Base-by-base conservation (phyloP, 2,888 invertebrate species). In the Macaria notata region DNA sequence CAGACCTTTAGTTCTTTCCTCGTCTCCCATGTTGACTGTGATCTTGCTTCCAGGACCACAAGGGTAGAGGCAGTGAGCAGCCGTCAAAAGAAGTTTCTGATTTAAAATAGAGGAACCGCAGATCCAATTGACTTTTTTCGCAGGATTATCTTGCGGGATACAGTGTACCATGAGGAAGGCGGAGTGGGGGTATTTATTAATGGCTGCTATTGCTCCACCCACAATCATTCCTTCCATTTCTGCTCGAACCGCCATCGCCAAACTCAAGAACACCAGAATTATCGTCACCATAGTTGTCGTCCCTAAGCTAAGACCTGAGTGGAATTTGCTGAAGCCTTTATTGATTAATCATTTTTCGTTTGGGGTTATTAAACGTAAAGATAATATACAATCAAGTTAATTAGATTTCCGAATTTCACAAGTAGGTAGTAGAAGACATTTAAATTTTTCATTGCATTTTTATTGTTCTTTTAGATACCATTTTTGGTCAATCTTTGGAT, bases 31-130 rank as follows among this genome's bases (percentile, higher is more conserved):
- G 29, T 50, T 44, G 5, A 31, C 44, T 1, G 7, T 36, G 8
- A 45, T 45, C 0, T n/a, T 8, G 1, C 43, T 36, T n/a, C 50
- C 38, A 38, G 6, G 0, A 7, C 5, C 9, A 4, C 50, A 50
- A 9, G 29, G n/a, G 36, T 50, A 38, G 0, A 50, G 33, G 30
- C 50, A 50, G 44, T 50, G 50, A 5, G 33, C 50, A 4, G 50
- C 50, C 4, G 50, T 50, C 8, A 50, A 36, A 4, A 50, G 31
- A 3, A 69, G 42, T 4, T 3, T 29, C 33, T 68, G 70, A 41
- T 69, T 72, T 4, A 74, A 4, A 19, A 74, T 62, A 0, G 73
- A 71, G 1, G 58, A 61, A 3, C 62, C 58, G 48, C 68, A 66
- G 39, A 62, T 50, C 75, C 72, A 68, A 46, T 47, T 3, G 48